These are phyloP conservation scores for Benthosema pterotum DNA, from an alignment of 2,797 vertebrate species.

Conservation along the genomic window DNA sequence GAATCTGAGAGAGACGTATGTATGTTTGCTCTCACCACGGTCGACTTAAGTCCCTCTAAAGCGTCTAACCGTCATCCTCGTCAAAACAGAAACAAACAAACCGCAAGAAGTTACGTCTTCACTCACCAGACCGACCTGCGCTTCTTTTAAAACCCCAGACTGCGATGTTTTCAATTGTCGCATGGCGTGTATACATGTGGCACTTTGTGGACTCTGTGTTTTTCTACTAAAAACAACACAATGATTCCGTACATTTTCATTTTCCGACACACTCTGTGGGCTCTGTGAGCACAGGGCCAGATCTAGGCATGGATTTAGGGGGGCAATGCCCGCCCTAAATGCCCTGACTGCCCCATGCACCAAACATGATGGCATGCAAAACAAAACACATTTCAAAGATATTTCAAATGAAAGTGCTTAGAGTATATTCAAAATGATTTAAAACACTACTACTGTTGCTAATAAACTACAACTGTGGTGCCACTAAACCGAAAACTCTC, in stretches of 20 bases:
- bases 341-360: too few species aligned
- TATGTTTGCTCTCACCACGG: slow-evolving; percentile 51
- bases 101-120: slow-evolving; percentile 27
- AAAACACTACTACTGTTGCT: too few species aligned
- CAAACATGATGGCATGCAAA: too few species aligned
- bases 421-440: too few species aligned
- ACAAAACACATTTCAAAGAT: too few species aligned
- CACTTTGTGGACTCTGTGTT: slow-evolving; percentile 1
- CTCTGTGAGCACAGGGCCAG: too few species aligned
- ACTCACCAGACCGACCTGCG: slow-evolving; percentile 5
- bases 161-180: not conserved
- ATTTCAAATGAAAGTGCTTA: too few species aligned
- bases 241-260: slow-evolving; percentile 14
- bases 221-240: slow-evolving; percentile 3
- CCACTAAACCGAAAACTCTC: too few species aligned
- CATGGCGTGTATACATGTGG: not conserved
- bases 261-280: slow-evolving; percentile 6
- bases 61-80: slow-evolving; percentile 36
- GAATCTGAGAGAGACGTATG: slow-evolving; percentile 50
- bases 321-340: too few species aligned
- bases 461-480: too few species aligned
- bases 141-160: slow-evolving; percentile 12
- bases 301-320: too few species aligned
- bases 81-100: slow-evolving; percentile 24
- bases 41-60: slow-evolving; percentile 41